These are phyloP conservation scores for Abrostola triplasia DNA, from an alignment of 2,888 invertebrate genomes.

Conservation along the genomic window DNA sequence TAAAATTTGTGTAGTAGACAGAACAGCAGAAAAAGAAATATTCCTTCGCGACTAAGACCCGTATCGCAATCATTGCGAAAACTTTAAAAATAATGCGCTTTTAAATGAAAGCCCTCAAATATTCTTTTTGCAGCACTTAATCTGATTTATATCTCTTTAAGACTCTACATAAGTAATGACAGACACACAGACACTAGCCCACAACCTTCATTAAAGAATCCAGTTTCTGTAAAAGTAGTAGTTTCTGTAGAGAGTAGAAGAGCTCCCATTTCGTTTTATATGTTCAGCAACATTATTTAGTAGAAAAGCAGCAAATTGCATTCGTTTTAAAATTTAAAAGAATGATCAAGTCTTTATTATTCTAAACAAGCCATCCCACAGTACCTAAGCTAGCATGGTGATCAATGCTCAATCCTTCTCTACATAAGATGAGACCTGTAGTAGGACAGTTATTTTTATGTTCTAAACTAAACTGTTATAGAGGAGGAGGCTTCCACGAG, in stretches of 20 bases:
- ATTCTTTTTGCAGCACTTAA: neutral
- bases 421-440: too few relatives aligned
- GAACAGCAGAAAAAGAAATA: too few relatives aligned
- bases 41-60: too few relatives aligned
- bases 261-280: neutral
- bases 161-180: neutral
- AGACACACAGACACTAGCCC: neutral
- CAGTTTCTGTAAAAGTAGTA: neutral
- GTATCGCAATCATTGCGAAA: too few relatives aligned
- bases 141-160: neutral
- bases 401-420: too few relatives aligned
- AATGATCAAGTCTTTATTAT: neutral
- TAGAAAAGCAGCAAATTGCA: neutral
- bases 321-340: neutral
- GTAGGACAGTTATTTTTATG: too few relatives aligned
- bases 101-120: neutral
- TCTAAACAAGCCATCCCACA: too few relatives aligned
- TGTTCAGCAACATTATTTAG: neutral
- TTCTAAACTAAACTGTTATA: too few relatives aligned
- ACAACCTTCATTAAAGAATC: constrained; percentile 1
- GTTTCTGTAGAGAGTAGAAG: too few relatives aligned
- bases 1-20: too few relatives aligned
- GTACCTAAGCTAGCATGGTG: too few relatives aligned
- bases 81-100: neutral
- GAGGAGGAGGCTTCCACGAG: too few relatives aligned